Conservation (phyloP, 2,888 invertebrate genomes). For the Pachliopta kotzebuea region DNA sequence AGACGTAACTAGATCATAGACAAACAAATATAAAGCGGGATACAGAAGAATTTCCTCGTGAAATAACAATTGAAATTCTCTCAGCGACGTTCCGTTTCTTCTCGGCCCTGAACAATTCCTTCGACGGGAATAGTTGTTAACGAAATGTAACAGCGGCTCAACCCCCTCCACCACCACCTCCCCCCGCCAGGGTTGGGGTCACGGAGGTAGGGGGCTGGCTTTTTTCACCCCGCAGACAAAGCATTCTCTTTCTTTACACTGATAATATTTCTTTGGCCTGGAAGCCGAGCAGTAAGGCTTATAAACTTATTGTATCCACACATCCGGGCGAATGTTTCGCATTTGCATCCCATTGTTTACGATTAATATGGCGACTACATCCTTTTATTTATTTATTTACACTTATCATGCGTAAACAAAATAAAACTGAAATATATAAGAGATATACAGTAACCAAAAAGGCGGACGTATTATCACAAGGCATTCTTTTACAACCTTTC, state of each 20-base stretch:
- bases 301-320: constrained; percentile 12
- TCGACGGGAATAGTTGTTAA: constrained; percentile 13
- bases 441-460: too few species aligned
- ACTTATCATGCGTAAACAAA: too few species aligned
- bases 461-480: too few species aligned
- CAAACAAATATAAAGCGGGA: constrained; percentile 9
- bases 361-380: too few species aligned
- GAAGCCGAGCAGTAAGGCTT: constrained; percentile 1
- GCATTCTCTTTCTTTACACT: constrained; percentile 17
- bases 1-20: constrained; percentile 4
- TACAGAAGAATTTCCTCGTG: constrained; percentile 2
- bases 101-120: constrained; percentile 14
- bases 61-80: constrained; percentile 22
- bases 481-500: too few species aligned
- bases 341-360: constrained; percentile 19
- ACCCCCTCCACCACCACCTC: too few species aligned
- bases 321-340: constrained; percentile 6
- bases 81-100: constrained; percentile 5
- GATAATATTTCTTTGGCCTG: constrained; percentile 26
- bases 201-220: not conserved
- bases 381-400: too few species aligned
- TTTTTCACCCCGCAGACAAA: constrained; percentile 16
- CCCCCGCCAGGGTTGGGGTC: constrained; percentile 2
- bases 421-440: too few species aligned
- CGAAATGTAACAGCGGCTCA: constrained; percentile 8